Percentiles rank a stretch among this genome's conserved stretches.
These are phyloP conservation scores for Standfussiana lucernea DNA, from an alignment of 2,888 invertebrate genomes.

Conservation along the genomic window DNA sequence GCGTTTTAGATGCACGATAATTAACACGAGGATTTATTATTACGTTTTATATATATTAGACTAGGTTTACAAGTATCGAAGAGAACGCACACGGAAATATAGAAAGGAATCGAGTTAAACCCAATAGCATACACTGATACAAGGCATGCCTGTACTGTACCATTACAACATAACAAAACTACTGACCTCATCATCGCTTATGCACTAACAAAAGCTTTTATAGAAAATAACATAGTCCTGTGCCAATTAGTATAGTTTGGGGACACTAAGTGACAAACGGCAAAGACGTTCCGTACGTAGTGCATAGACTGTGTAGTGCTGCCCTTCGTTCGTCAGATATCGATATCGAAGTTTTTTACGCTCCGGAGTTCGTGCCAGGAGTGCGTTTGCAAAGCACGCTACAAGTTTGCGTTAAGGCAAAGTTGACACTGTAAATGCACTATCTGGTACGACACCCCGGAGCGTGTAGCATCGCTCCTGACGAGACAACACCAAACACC, in stretches of 20 bases:
- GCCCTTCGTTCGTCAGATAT: constrained; percentile 75
- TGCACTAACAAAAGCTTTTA: constrained; percentile 66
- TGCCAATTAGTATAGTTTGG: constrained; percentile 62
- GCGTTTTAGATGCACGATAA: constrained; percentile 65
- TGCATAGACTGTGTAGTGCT: constrained; percentile 85
- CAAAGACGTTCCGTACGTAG: constrained; percentile 83
- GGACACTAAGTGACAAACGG: constrained; percentile 80
- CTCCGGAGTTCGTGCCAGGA: constrained; percentile 98
- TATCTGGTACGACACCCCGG: constrained; percentile 99
- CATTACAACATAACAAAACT: not conserved
- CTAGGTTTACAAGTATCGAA: not conserved
- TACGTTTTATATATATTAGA: constrained; percentile 33
- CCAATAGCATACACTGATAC: constrained; percentile 9
- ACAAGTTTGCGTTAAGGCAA: constrained; percentile 88
- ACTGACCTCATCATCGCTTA: constrained; percentile 63
- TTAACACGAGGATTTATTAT: constrained; percentile 42
- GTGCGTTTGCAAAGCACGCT: constrained; percentile 97
- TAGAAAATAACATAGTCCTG: constrained; percentile 55
- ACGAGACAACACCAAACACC: constrained; percentile 76
- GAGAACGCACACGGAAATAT: not conserved
- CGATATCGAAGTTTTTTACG: constrained; percentile 86
- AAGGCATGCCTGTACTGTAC: constrained; percentile 17
- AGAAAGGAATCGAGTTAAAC: constrained; percentile 19
- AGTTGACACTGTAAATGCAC: constrained; percentile 98
- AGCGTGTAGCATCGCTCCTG: constrained; percentile 89